Conservation (phyloP, 2,797 vertebrate species). For the Falco cherrug region DNA sequence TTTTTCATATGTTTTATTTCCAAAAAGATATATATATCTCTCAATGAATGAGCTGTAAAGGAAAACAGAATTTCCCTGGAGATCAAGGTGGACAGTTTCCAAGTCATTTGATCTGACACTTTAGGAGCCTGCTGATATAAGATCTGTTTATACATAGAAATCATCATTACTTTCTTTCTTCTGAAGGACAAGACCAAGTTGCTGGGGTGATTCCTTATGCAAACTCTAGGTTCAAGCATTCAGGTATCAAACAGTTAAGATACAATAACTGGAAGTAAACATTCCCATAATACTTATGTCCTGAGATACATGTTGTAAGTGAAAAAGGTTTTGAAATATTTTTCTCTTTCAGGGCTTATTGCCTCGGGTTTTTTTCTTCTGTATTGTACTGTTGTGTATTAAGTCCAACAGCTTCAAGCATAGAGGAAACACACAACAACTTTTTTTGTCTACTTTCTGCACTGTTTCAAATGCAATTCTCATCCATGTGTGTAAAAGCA, state of each 20-base stretch:
- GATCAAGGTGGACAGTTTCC: neutral
- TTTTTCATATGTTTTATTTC: neutral
- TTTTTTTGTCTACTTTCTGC: neutral
- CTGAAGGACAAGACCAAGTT: neutral
- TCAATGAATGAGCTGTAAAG: neutral
- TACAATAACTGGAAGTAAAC: slow-evolving; percentile 7
- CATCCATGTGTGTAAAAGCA: neutral
- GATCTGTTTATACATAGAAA: neutral
- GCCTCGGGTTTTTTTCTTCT: slow-evolving; percentile 1
- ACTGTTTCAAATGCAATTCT: neutral
- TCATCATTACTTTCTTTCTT: neutral
- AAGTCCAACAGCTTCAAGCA: neutral
- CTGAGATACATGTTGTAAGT: neutral
- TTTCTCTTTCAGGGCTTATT: neutral
- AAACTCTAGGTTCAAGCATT: neutral
- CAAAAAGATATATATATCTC: neutral
- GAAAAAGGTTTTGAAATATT: neutral
- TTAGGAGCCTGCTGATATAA: neutral
- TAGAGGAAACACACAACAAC: neutral
- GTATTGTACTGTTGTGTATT: neutral
- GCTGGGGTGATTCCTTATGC: neutral
- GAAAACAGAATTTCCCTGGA: neutral
- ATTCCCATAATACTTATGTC: neutral
- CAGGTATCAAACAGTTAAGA: neutral
- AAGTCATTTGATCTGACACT: neutral